Evolutionary conservation across 2,888 invertebrate genomes (phyloP).

Genomic region (Temnothorax ravouxi): DNA sequence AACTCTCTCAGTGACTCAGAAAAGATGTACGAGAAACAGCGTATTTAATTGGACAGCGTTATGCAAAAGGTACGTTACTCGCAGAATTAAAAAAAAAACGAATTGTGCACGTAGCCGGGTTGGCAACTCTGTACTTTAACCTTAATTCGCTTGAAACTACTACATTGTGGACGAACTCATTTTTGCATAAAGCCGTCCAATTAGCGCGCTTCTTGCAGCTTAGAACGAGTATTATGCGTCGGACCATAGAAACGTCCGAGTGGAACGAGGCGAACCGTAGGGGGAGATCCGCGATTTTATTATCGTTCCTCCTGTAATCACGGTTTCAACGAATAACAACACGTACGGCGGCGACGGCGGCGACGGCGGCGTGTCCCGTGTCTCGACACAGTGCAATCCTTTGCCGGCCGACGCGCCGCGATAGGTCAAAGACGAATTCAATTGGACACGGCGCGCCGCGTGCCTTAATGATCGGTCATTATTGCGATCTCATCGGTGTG

Average conservation of each 20-base stretch:
- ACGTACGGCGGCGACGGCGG: background rate
- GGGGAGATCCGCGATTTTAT: slow-evolving; percentile 5
- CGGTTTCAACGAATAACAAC: slow-evolving; percentile 8
- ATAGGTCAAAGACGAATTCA: slow-evolving; percentile 58
- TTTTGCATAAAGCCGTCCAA: slow-evolving; percentile 30
- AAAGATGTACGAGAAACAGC: background rate
- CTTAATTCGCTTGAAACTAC: slow-evolving; percentile 10
- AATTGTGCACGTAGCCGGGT: background rate
- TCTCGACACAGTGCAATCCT: background rate
- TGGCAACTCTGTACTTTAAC: background rate
- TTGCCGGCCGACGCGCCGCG: slow-evolving; percentile 9
- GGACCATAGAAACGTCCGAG: background rate
- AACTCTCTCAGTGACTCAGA: background rate
- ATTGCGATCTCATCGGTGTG: slow-evolving; percentile 49
- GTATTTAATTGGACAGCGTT: background rate
- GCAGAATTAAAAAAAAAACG: background rate
- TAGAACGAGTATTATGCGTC: background rate
- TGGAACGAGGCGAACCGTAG: too few relatives aligned
- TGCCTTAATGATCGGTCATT: slow-evolving; percentile 59
- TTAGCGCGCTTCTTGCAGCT: slow-evolving; percentile 20
- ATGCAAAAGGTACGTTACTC: background rate
- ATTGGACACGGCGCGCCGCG: slow-evolving; percentile 32
- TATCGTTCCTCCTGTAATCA: slow-evolving; percentile 23
- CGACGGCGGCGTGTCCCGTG: background rate
- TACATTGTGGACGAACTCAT: slow-evolving; percentile 11